These are phyloP conservation scores for Sceloporus undulatus DNA, from an alignment of 2,113 vertebrate species.

Conservation along the genomic window DNA sequence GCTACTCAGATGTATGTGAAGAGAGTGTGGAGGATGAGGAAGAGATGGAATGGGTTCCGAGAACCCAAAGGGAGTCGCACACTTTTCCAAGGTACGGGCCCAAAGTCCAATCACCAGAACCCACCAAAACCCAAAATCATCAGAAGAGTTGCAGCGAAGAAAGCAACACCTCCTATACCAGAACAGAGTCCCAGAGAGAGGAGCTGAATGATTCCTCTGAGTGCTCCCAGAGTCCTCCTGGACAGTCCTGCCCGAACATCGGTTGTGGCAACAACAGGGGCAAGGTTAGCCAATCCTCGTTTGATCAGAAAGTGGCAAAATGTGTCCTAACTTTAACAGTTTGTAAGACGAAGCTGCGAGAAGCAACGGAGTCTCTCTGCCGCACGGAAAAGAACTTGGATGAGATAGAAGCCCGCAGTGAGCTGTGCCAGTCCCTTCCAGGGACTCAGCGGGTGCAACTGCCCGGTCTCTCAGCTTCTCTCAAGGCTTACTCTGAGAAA, in stretches of 20 bases:
- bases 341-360: constrained; percentile 55
- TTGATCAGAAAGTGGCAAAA: constrained; percentile 65
- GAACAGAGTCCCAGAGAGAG: constrained; percentile 43
- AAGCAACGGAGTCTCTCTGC: constrained; percentile 49
- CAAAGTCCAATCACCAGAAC: rapidly evolving
- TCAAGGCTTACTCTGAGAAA: rapidly evolving
- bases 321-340: constrained; percentile 75
- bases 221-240: background rate
- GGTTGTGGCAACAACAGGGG: constrained; percentile 12
- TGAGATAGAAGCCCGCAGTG: background rate
- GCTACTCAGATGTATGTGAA: constrained; percentile 51
- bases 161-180: constrained; percentile 26
- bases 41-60: background rate
- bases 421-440: constrained; percentile 30
- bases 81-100: constrained; percentile 30
- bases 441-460: background rate
- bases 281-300: constrained; percentile 20
- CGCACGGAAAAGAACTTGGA: constrained; percentile 50
- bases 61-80: constrained; percentile 1
- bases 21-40: constrained; percentile 36
- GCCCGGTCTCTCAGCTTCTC: background rate
- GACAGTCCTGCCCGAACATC: constrained; percentile 2
- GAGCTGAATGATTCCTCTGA: constrained; percentile 49
- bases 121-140: background rate
- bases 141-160: constrained; percentile 28